Evolutionary conservation across 64 coral and sea anemone genomes (phyloP).

Genomic region (Trachythela sp.): DNA sequence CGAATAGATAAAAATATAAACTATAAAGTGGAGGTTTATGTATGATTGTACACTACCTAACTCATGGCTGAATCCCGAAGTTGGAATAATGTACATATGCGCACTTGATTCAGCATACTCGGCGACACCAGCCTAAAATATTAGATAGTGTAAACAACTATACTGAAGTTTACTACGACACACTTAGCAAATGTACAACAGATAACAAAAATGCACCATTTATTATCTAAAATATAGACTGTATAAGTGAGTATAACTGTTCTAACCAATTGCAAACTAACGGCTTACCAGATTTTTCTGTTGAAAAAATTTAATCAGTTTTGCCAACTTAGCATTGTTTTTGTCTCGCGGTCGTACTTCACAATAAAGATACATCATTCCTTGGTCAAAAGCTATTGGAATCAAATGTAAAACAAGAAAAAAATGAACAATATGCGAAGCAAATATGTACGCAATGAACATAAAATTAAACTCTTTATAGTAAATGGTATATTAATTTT

Average conservation of each 20-base stretch:
- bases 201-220: too few species aligned
- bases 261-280: too few species aligned
- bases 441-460: too few species aligned
- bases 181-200: too few species aligned
- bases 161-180: neutral
- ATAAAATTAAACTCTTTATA: too few species aligned
- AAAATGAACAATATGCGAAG: too few species aligned
- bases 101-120: neutral
- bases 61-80: neutral
- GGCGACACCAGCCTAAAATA: neutral
- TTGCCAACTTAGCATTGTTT: constrained; percentile 55
- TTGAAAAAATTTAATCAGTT: constrained; percentile 66
- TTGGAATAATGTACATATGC: neutral
- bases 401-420: constrained; percentile 1
- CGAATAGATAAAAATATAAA: neutral
- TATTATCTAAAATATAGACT: too few species aligned
- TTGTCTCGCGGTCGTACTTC: constrained; percentile 63
- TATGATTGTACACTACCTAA: neutral
- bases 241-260: too few species aligned
- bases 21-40: neutral
- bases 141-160: neutral
- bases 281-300: constrained; percentile 60
- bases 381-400: constrained; percentile 42
- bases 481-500: too few species aligned
- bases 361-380: constrained; percentile 57